Conservation (phyloP, 1,140 invertebrate species). For the Melipona quadrifasciata region DNA sequence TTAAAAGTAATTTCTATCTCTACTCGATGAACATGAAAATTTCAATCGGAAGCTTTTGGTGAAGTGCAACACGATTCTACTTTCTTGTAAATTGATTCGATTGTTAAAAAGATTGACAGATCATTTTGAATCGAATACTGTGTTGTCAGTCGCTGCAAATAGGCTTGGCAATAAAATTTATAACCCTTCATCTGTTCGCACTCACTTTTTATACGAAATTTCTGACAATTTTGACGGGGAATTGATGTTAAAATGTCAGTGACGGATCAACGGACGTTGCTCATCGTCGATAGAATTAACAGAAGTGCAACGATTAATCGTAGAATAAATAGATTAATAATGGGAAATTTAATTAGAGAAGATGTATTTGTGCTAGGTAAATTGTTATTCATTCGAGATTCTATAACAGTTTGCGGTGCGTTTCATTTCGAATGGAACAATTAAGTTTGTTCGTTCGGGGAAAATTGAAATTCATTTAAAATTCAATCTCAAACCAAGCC, state of each 20-base stretch:
- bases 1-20: no score
- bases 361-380: neutral
- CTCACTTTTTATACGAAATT: neutral
- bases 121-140: no score
- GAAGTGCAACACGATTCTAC: no score
- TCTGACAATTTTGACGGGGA: neutral
- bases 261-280: neutral
- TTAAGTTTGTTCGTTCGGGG: neutral
- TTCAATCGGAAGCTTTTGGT: no score
- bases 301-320: neutral
- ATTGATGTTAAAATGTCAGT: neutral
- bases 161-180: no score
- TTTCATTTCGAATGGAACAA: neutral
- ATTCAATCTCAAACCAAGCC: no score
- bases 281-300: neutral
- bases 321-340: constrained; percentile 2
- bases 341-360: neutral
- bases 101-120: no score
- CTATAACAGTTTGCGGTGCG: neutral
- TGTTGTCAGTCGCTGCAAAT: no score
- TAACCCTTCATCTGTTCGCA: no score
- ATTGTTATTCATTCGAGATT: neutral
- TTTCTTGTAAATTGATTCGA: no score
- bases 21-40: no score
- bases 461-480: neutral